Base-by-base conservation (phyloP, 2,113 vertebrate species). In the Thermophis baileyi region DNA sequence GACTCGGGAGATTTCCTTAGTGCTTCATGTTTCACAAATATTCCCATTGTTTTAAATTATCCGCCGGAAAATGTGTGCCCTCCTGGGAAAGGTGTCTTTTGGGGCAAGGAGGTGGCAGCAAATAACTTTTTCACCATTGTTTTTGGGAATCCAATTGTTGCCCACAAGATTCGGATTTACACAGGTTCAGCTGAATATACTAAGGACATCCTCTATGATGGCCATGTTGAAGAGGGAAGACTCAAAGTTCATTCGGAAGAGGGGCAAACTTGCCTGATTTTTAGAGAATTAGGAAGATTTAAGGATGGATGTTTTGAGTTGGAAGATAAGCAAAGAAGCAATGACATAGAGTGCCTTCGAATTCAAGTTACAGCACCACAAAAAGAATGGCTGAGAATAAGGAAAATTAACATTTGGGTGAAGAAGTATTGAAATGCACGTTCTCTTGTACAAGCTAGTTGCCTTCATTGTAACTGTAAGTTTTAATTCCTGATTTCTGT, bases 181-280 rank as follows among this genome's bases (percentile, higher is more conserved):
- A 9, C 90, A 0, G 92, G 87, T 3, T 93, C 90, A 25, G 54
- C 74, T 2, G 90, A 93, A 55, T 0, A 49, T 53, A 22, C 40
- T 5, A 51, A 0, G 0, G 93, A 95, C 88, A 87, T 69, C 10
- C 89, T 90, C 54, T 8, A 87, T 89, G 44, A 91, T 0, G 92
- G 94, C 30, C 27, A 30, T 0, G 8, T 89, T 0, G 85, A 47
- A 69, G 3, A 1, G 6, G 94, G 93, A 5, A 30, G 44, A 1
- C 10, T 1, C 0, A 91, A 35, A n/a, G 0, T 50, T 0, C 0
- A 24, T 47, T 54, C 0, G 0, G 81, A 10, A 0, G 12, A 0
- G 0, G 0, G 25, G 4, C 81, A 30, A 60, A 85, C 2, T 0
- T 89, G 92, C 87, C 44, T 55, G 47, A 4, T 0, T 1, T 96